Conservation (phyloP, 92 coral and sea anemone species). For the Isaurus tuberculatus region DNA sequence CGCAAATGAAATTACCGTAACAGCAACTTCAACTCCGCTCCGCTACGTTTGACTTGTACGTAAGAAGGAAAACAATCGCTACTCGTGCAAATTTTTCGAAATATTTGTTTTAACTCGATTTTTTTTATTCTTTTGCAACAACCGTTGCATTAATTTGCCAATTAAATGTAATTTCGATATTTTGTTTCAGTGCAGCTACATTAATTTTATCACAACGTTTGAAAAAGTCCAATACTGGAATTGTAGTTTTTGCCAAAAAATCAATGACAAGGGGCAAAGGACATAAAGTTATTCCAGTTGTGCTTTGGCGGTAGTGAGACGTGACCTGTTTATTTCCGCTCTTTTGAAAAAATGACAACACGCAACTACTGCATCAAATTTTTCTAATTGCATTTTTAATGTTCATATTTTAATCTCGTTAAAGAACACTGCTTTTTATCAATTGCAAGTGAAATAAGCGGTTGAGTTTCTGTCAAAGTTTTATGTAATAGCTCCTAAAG, state of each 20-base stretch:
- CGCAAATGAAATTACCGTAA: not conserved
- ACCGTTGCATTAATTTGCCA: not conserved
- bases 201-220: not conserved
- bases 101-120: not conserved
- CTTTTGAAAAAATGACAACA: not conserved
- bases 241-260: constrained; percentile 8
- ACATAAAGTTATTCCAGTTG: not conserved
- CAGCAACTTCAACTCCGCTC: not conserved
- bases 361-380: constrained; percentile 1
- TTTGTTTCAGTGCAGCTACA: not conserved
- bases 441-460: not conserved
- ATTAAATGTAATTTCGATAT: not conserved
- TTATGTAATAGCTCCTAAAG: not conserved
- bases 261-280: constrained; percentile 12
- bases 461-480: not conserved
- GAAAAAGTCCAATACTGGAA: not conserved
- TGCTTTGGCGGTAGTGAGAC: constrained; percentile 22
- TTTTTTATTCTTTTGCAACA: no score
- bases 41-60: not conserved
- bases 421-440: not conserved
- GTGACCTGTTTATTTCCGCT: constrained; percentile 39
- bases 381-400: not conserved
- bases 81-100: not conserved
- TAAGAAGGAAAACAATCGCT: not conserved
- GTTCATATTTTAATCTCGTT: constrained; percentile 1